Evolutionary conservation across 2,888 invertebrate species (phyloP), one percentile per base, ranked within the genome.

Genomic region (Cremastinae sp.): DNA sequence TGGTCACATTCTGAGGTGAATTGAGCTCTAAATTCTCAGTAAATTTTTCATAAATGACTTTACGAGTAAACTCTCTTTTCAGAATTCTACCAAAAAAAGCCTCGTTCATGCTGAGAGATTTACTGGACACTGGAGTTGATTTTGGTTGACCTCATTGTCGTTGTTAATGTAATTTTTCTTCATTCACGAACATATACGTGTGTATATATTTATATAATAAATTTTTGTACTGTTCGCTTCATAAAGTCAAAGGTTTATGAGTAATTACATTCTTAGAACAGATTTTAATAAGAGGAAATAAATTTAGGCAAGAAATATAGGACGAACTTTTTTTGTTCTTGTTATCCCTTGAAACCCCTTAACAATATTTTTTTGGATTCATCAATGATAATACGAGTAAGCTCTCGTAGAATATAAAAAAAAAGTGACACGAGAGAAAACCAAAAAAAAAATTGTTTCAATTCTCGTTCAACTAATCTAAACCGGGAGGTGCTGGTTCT

Each of bases 41-140:
- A 9, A 43, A 34, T 7, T 56, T 38, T 58, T 51, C 10, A 8
- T 1, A 9, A 4, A 28, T 5, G 4, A 16, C 43, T 38, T 18
- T 20, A 1, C n/a, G 7, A n/a, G 12, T 14, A 4, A 14, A 51
- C n/a, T 45, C 0, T 43, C 16, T 71, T 86, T 87, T 51, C 65
- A 91, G 92, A 83, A 91, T 93, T 72, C 85, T 93, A 69, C 93
- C 93, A 2, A 90, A 93, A 79, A 91, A 91, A 76, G 93, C 93
- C 38, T 93, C 92, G 1, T 90, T 92, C 14, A 91, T 93, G 86
- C 90, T 93, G 49, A 90, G 93, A 78, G 93, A 93, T 83, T 88
- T 93, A 56, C 86, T 93, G 28, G 93, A 93, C 80, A 93, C 93
- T 2, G 93, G 93, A 20, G 92, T 93, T 38, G 93, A 93, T 89